Evolutionary conservation across 2,113 vertebrate genomes (phyloP), one percentile per base, ranked within the genome.

Genomic region (Edolisoma coerulescens): DNA sequence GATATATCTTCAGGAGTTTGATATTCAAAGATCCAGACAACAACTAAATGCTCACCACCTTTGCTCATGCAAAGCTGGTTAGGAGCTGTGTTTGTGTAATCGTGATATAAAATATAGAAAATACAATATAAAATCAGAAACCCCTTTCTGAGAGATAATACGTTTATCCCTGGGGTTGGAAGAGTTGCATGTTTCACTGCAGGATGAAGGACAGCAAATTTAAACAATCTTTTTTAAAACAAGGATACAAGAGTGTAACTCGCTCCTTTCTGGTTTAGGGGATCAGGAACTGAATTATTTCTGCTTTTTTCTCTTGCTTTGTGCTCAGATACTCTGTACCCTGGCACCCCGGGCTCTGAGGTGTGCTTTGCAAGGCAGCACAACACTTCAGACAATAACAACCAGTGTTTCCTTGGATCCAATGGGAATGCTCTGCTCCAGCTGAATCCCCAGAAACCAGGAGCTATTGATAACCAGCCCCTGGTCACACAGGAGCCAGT

Each of bases 391-490:
- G 99, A 99, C 97, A 99, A 99, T 89, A 99, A 99, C 96, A 99
- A 99, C 97, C 99, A 99, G 97, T 99, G 99, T 98, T 98, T 99
- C 60, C 98, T 99, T 44, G 98, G 97, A 63, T 93, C 98, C 95
- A 99, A 98, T 39, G 99, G 99, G 19, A 99, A 98, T 97, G 84
- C 98, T 45, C 97, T 99, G 65, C 98, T 98, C 13, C 99, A 98
- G 53, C 97, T 99, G 92, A 98, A 97, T 80, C 98, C 98, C 87
- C 99, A 99, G 95, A 99, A 99, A 90, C 99, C 99, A 9, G 99
- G 99, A 93, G 99, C 99, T 63, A 99, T 99, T 57, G 99, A 99
- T 96, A 99, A 99, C 98, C 99, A 99, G 87, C 97, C 99, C 6
- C 97, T 99, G 65, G 99, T 99, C 92, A 99, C 97, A 26, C 99